Conservation (phyloP, 2,113 vertebrate genomes). For the Epinephelus lanceolatus region DNA sequence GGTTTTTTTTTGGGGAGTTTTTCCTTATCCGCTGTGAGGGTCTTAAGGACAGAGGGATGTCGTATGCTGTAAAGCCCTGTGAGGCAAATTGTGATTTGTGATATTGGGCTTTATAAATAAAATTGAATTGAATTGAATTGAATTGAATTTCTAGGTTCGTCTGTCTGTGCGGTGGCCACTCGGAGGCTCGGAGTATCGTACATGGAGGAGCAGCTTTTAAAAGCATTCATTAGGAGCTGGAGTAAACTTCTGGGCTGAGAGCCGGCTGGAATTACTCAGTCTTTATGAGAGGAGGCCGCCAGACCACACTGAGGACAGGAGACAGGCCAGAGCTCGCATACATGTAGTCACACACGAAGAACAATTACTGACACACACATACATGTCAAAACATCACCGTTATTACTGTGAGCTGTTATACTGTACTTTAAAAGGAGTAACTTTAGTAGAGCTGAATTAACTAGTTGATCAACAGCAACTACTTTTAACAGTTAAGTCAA, state of each 20-base stretch:
- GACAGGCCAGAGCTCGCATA: not conserved
- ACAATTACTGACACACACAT: constrained; percentile 8
- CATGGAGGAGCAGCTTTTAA: constrained; percentile 36
- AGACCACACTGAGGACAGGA: constrained; percentile 29
- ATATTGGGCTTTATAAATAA: too few relatives aligned
- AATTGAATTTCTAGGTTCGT: constrained; percentile 43
- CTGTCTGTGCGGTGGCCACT: constrained; percentile 5
- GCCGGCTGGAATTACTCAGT: constrained; percentile 51
- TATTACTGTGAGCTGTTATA: not conserved
- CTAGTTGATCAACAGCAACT: not conserved
- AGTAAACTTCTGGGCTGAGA: constrained; percentile 51
- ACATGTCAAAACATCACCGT: constrained; percentile 2
- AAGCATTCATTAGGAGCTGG: constrained; percentile 57
- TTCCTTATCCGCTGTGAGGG: too few relatives aligned
- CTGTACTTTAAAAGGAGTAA: not conserved
- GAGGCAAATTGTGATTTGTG: too few relatives aligned
- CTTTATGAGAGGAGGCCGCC: constrained; percentile 40
- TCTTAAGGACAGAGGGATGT: too few relatives aligned
- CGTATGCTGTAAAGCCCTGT: too few relatives aligned
- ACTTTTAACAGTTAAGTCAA: not conserved
- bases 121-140: too few relatives aligned
- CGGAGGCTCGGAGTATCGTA: not conserved
- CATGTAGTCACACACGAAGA: not conserved
- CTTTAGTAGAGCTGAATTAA: not conserved
- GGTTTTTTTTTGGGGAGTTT: too few relatives aligned